Percentiles rank a stretch among this genome's conserved stretches.
phyloP scores from a whole-genome alignment of 35 echinoderm and acorn worm species.

The Hemicentrotus pulcherrimus region DNA sequence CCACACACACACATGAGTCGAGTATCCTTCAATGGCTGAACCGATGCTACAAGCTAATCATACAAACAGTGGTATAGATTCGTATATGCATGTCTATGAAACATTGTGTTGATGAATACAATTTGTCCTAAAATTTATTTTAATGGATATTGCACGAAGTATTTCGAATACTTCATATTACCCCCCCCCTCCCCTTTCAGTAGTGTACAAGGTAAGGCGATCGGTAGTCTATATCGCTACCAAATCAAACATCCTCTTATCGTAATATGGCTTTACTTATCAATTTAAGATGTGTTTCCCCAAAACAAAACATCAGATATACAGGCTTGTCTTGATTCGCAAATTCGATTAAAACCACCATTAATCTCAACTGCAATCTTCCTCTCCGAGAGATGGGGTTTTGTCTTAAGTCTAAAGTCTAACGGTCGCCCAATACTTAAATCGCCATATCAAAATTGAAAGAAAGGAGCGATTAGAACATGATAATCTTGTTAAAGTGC shows the following conservation, averaged over 20 bases:
- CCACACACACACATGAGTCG: too few relatives aligned
- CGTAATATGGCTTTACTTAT: background rate
- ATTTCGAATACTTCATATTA: too few relatives aligned
- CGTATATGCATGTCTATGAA: too few relatives aligned
- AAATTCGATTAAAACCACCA: background rate
- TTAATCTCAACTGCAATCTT: background rate
- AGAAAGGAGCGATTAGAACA: background rate
- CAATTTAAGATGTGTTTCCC: background rate
- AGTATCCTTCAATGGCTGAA: too few relatives aligned
- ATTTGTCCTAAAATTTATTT: too few relatives aligned
- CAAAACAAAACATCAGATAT: background rate
- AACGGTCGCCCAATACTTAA: constrained; percentile 8
- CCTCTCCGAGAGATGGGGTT: background rate
- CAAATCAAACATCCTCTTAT: background rate
- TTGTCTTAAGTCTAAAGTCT: constrained; percentile 18
- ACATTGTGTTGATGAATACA: too few relatives aligned
- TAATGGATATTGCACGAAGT: too few relatives aligned
- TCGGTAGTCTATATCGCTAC: background rate
- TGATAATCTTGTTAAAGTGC: constrained; percentile 13
- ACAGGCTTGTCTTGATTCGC: background rate
- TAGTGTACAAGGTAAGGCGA: background rate
- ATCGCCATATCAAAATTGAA: background rate
- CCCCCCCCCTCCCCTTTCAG: too few relatives aligned
- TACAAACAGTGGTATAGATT: too few relatives aligned
- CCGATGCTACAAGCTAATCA: too few relatives aligned